A percentile compares a stretch with the other conserved stretches of the same genome.
Evolutionary conservation across 2,797 vertebrate genomes (phyloP).

Genomic region (Ptychadena robeensis): DNA sequence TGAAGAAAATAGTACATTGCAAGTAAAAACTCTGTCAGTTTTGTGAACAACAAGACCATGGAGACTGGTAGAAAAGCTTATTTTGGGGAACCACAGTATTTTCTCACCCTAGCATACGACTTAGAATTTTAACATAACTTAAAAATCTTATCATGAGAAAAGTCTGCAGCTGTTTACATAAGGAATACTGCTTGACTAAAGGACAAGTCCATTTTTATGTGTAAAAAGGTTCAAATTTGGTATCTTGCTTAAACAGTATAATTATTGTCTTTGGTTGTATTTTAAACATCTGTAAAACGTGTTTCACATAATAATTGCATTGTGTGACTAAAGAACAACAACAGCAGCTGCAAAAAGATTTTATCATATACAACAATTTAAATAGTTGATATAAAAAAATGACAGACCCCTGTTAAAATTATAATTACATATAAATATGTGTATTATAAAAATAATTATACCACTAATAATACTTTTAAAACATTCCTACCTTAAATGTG

Average conservation of each 20-base stretch:
- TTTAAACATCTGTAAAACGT: neutral
- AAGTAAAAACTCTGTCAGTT: constrained; percentile 41
- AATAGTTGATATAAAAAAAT: too few species aligned
- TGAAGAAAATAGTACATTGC: constrained; percentile 15
- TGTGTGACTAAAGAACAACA: too few species aligned
- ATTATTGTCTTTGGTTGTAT: neutral
- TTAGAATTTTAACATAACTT: constrained; percentile 20
- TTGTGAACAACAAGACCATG: constrained; percentile 11
- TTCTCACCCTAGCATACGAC: constrained; percentile 22
- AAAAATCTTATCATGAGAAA: constrained; percentile 14
- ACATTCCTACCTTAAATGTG: too few species aligned
- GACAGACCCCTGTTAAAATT: too few species aligned
- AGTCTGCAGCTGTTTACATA: constrained; percentile 34
- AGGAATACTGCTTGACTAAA: neutral
- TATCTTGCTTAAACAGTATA: neutral
- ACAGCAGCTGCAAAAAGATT: too few species aligned
- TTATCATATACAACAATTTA: too few species aligned
- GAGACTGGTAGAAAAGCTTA: constrained; percentile 22
- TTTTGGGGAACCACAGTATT: constrained; percentile 17
- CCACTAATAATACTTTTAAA: too few species aligned
- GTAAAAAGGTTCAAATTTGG: neutral
- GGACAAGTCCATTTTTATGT: neutral
- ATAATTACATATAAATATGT: too few species aligned
- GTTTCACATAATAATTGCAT: too few species aligned
- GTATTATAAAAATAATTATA: too few species aligned